Conservation (phyloP, 2,797 vertebrate species). For the Eutrigla gurnardus region DNA sequence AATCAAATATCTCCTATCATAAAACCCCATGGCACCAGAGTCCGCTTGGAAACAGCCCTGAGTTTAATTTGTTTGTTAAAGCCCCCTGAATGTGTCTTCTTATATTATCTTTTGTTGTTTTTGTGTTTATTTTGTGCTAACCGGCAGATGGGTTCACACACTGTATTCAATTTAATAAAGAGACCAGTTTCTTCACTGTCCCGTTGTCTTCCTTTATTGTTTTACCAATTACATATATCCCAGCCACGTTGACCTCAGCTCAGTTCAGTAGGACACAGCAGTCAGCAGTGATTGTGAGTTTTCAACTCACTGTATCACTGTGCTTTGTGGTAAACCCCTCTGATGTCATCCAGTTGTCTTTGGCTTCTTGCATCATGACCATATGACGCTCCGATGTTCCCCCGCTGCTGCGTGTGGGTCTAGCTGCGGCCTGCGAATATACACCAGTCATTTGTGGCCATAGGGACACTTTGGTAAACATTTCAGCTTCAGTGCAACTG, state of each 20-base stretch:
- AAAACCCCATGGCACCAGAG: background rate
- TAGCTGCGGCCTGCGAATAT: conserved; percentile 42
- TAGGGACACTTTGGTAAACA: conserved; percentile 59
- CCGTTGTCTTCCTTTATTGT: conserved; percentile 9
- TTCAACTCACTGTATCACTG: conserved; percentile 20
- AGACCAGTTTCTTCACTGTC: background rate
- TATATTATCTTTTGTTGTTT: background rate
- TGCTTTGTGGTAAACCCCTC: conserved; percentile 46
- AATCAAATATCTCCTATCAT: background rate
- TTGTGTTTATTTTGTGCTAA: background rate
- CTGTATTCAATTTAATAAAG: background rate
- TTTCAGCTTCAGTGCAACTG: conserved; percentile 56
- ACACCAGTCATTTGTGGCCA: conserved; percentile 64
- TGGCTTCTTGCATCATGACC: conserved; percentile 50
- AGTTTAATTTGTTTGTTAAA: background rate
- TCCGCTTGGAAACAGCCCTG: background rate
- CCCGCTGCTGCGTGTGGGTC: conserved; percentile 34
- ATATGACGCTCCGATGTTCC: conserved; percentile 39
- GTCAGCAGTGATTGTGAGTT: conserved; percentile 18
- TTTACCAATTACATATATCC: conserved; percentile 1
- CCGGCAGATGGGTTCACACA: background rate
- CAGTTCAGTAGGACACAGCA: conserved; percentile 13
- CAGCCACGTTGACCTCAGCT: conserved; percentile 16
- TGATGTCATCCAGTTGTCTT: conserved; percentile 60
- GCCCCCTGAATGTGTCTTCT: background rate